phyloP scores from a whole-genome alignment of 2,797 vertebrate species.

The Philypnodon macrostomus region DNA sequence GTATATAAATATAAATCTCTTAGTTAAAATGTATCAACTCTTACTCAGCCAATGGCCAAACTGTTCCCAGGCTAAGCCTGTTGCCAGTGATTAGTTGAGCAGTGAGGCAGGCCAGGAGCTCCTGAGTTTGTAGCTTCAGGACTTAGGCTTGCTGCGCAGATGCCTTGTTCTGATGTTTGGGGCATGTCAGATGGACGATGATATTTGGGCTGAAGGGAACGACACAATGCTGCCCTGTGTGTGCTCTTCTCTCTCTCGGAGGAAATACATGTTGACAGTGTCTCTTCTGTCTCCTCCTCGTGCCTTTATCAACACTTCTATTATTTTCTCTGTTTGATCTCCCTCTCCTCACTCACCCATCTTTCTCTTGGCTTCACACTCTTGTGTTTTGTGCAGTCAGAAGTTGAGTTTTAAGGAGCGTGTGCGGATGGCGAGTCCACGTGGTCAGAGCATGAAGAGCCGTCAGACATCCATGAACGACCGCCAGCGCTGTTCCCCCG shows the following conservation, averaged over 20 bases:
- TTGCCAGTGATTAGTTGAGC: background rate
- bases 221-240: constrained; percentile 43
- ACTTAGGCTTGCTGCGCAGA: constrained; percentile 15
- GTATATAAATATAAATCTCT: no score
- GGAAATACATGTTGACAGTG: constrained; percentile 54
- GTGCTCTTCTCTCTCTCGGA: constrained; percentile 44
- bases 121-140: constrained; percentile 16
- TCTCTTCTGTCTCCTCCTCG: constrained; percentile 24
- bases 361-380: background rate
- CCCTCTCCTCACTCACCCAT: background rate
- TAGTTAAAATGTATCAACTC: no score
- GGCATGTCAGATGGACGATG: constrained; percentile 58
- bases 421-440: constrained; percentile 95
- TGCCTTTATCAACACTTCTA: constrained; percentile 35
- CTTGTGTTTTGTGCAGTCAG: constrained; percentile 77
- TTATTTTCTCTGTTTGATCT: constrained; percentile 4
- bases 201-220: constrained; percentile 50
- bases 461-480: constrained; percentile 88
- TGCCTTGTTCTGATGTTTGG: constrained; percentile 41
- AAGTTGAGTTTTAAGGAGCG: constrained; percentile 98
- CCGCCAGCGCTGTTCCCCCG: constrained; percentile 80
- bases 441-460: constrained; percentile 94
- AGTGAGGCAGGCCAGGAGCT: background rate
- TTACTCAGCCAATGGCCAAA: no score
- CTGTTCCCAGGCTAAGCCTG: background rate